Conservation (phyloP, 2,113 vertebrate genomes). For the Platanista minor region DNA sequence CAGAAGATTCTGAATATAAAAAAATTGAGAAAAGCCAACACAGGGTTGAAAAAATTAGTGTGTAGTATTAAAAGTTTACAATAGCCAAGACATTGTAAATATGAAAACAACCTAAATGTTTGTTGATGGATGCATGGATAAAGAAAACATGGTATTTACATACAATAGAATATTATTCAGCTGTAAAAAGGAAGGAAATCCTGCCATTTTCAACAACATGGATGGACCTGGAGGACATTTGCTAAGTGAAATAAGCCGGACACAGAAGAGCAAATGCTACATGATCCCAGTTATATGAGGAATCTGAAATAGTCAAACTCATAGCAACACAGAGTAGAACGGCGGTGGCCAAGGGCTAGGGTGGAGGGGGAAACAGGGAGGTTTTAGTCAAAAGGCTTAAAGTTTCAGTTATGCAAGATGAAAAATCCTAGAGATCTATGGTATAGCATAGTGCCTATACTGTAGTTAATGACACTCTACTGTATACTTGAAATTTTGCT, state of each 20-base stretch:
- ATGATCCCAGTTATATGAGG: background rate
- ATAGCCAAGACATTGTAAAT: background rate
- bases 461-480: no score
- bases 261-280: background rate
- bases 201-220: background rate
- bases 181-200: background rate
- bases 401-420: background rate
- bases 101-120: background rate
- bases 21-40: background rate
- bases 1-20: background rate
- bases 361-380: fast-evolving
- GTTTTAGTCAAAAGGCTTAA: background rate
- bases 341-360: background rate
- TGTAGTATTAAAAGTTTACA: background rate
- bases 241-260: background rate
- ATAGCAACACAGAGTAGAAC: background rate
- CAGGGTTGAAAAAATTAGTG: background rate
- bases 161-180: background rate
- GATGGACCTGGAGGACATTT: background rate
- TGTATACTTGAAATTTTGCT: background rate
- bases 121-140: background rate
- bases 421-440: background rate
- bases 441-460: background rate
- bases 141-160: background rate
- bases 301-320: background rate